These are phyloP conservation scores for Xenentodon cancila DNA, from an alignment of 2,797 vertebrate species.

Conservation along the genomic window DNA sequence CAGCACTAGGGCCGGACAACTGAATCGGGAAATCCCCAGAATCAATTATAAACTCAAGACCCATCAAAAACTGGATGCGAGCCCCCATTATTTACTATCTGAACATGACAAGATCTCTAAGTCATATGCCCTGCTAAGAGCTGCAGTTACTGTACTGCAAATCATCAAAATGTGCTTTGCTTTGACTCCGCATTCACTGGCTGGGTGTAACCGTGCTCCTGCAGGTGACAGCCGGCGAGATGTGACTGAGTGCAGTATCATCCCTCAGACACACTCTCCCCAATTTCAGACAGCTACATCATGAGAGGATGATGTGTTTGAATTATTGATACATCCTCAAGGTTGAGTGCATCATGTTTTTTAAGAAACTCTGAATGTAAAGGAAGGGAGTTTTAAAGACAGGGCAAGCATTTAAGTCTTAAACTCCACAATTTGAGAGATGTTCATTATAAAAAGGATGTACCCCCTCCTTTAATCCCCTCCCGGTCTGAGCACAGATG, in stretches of 20 bases:
- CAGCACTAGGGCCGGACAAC: constrained; percentile 9
- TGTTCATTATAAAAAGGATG: constrained; percentile 44
- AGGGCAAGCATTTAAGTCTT: constrained; percentile 45
- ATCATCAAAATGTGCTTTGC: constrained; percentile 55
- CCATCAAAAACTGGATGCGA: constrained; percentile 15
- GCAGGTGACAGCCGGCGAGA: constrained; percentile 75
- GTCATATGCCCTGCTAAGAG: constrained; percentile 57
- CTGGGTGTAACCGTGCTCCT: constrained; percentile 52
- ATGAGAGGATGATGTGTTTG: constrained; percentile 79
- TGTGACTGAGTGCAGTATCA: constrained; percentile 79
- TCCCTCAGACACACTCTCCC: constrained; percentile 66
- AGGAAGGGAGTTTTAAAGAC: constrained; percentile 42
- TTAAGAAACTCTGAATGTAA: constrained; percentile 53
- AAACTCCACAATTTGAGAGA: constrained; percentile 60
- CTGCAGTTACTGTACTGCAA: constrained; percentile 56
- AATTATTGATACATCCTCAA: constrained; percentile 83
- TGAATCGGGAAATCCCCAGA: constrained; percentile 13
- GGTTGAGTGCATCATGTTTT: constrained; percentile 78
- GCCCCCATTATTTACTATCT: constrained; percentile 39
- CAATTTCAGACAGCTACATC: constrained; percentile 77
- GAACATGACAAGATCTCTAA: constrained; percentile 39
- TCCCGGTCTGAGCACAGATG: constrained; percentile 20
- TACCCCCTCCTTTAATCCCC: neutral
- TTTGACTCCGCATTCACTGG: constrained; percentile 67
- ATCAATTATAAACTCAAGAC: constrained; percentile 35